phyloP scores from a whole-genome alignment of 2,888 invertebrate genomes.

The Caenorhabditis sp. region DNA sequence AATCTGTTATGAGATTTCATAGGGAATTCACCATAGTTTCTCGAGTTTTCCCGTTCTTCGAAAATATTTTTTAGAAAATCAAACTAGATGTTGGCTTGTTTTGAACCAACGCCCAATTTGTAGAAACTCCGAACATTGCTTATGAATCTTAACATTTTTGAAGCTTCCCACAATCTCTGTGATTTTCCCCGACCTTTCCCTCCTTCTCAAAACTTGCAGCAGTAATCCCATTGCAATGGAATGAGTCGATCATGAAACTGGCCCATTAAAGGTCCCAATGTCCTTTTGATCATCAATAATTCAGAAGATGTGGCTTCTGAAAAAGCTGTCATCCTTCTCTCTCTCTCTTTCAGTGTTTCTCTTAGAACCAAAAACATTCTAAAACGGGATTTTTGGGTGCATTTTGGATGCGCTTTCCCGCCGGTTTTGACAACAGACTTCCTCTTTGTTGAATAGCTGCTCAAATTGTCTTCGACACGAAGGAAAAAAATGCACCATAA shows the following conservation, averaged over 20 bases:
- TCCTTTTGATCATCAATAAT: conserved; percentile 32
- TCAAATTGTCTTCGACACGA: conserved; percentile 30
- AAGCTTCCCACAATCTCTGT: too few species aligned
- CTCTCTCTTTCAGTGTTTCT: too few species aligned
- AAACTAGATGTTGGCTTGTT: too few species aligned
- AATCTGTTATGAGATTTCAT: too few species aligned
- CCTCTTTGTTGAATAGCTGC: conserved; percentile 36
- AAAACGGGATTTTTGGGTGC: conserved; percentile 45
- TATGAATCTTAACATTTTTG: too few species aligned
- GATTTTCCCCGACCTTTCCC: too few species aligned
- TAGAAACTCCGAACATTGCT: too few species aligned
- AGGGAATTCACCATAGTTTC: too few species aligned
- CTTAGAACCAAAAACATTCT: conserved; percentile 36
- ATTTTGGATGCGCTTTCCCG: conserved; percentile 32
- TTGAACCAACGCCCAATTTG: too few species aligned
- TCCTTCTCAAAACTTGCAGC: not conserved
- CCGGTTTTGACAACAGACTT: conserved; percentile 27
- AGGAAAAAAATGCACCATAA: conserved; percentile 13
- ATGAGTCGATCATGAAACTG: conserved; percentile 30
- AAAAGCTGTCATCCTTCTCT: conserved; percentile 12
- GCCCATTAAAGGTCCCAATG: conserved; percentile 32
- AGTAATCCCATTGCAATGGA: conserved; percentile 7
- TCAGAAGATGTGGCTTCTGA: conserved; percentile 21
- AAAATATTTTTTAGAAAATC: too few species aligned
- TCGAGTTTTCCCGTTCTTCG: too few species aligned